A percentile compares a stretch with the other conserved stretches of the same genome.
Conservation (phyloP, 2,113 vertebrate genomes). For the Galeopterus variegatus region DNA sequence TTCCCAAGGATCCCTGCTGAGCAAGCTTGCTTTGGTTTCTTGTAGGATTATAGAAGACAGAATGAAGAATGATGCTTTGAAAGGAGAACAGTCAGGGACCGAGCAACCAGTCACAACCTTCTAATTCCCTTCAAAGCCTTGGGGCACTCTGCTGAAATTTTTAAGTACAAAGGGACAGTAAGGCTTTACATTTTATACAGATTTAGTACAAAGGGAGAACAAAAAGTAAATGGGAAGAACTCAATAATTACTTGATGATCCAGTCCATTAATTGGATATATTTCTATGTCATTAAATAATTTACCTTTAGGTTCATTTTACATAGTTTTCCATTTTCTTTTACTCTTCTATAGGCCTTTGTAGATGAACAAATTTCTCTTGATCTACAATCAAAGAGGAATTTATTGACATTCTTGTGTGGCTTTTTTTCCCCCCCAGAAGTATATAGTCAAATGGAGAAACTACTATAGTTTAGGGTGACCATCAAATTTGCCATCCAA, state of each 20-base stretch:
- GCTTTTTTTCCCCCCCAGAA: not conserved
- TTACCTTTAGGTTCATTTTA: slow-evolving; percentile 39
- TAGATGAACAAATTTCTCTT: slow-evolving; percentile 25
- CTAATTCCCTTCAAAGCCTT: slow-evolving; percentile 68
- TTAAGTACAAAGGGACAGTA: slow-evolving; percentile 43
- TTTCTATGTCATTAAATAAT: slow-evolving; percentile 41
- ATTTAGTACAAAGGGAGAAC: not conserved
- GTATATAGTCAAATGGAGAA: not conserved
- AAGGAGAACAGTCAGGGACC: slow-evolving; percentile 65
- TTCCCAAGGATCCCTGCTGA: slow-evolving; percentile 74
- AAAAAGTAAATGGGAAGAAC: slow-evolving; percentile 28
- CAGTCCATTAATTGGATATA: not conserved
- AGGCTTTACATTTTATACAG: slow-evolving; percentile 49
- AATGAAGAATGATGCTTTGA: slow-evolving; percentile 73
- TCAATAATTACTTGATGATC: slow-evolving; percentile 32
- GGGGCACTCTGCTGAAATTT: slow-evolving; percentile 45
- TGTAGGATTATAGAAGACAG: slow-evolving; percentile 62
- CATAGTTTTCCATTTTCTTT: slow-evolving; percentile 38
- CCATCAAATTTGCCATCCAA: not conserved
- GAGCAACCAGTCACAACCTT: slow-evolving; percentile 58
- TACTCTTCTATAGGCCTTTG: not conserved
- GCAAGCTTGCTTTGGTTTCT: slow-evolving; percentile 71
- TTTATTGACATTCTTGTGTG: slow-evolving; percentile 21
- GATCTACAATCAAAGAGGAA: not conserved
- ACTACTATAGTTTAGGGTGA: not conserved